Evolutionary conservation across 2,113 vertebrate genomes (phyloP), one percentile per base, ranked within the genome.

Genomic region (Oncorhynchus nerka): DNA sequence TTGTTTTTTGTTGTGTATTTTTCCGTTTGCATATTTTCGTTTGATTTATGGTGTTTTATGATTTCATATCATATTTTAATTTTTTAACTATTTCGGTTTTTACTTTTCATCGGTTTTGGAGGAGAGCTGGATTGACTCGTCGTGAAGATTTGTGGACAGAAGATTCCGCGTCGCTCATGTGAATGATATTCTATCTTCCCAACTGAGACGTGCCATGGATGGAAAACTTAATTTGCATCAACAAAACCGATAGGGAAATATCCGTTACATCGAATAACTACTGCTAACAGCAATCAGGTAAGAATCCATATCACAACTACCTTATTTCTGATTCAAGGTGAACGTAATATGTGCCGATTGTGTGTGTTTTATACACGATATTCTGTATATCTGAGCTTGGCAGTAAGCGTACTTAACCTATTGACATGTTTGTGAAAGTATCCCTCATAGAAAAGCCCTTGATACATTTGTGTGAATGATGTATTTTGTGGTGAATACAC

Each of bases 261-360:
- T 75, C 87, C 88, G 82, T 78, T 84, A 77, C 84, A 78, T 91
- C 87, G 79, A 94, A 90, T 94, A 94, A 94, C 91, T 93, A 86
- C 92, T 88, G 91, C 91, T 94, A 91, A 90, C 92, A 92, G 89
- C 90, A 93, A 93, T 83, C 92, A 94, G 94, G 94, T 94, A 92
- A 85, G 24, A 26, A 4, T 48, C 22, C 8, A 20, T 15, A 28
- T 83, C 65, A 30, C 32, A 71, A 20, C 2, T 22, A 12, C 20
- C 69, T 57, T 34, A 71, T 49, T 5, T 24, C 34, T 76, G 32
- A 48, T 32, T n/a, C 68, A 28, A 26, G 1, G 45, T 20, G 12
- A 55, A 19, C 15, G 16, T 55, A 19, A 55, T 19, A 2, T 55
- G 16, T 45, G 15, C 5, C 3, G 3, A 55, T 19, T 5, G 19